Conservation (phyloP, 2,797 vertebrate genomes). For the Atherinosoma microstoma region DNA sequence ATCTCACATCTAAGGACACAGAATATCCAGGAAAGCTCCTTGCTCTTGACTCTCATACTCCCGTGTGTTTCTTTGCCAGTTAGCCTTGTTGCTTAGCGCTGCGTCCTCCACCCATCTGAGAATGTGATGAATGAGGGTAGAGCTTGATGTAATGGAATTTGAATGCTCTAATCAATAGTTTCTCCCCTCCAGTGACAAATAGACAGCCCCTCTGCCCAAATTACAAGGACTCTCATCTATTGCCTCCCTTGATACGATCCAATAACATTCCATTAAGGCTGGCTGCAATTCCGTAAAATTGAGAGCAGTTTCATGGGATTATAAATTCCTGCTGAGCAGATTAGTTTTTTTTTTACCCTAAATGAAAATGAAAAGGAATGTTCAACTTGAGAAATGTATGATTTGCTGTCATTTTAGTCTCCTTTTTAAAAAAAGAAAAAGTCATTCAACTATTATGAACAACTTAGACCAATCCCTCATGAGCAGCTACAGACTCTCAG, state of each 20-base stretch:
- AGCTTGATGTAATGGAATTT: conserved; percentile 79
- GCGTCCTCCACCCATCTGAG: conserved; percentile 56
- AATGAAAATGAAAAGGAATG: conserved; percentile 24
- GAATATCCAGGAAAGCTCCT: background rate
- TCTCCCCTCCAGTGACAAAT: conserved; percentile 81
- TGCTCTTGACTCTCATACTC: conserved; percentile 3
- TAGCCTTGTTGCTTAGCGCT: conserved; percentile 57
- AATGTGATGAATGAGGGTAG: conserved; percentile 74
- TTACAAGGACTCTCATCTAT: conserved; percentile 76
- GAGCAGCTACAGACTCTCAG: too few species aligned
- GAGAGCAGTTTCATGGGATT: conserved; percentile 71
- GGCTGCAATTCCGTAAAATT: conserved; percentile 77
- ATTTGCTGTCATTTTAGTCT: conserved; percentile 8
- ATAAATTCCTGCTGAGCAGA: conserved; percentile 61
- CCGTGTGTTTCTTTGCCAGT: conserved; percentile 19
- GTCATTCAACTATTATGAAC: background rate
- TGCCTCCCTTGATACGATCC: conserved; percentile 77
- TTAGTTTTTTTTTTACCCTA: conserved; percentile 24
- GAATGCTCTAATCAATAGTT: conserved; percentile 82
- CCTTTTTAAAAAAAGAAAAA: conserved; percentile 1
- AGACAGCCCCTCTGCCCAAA: conserved; percentile 75
- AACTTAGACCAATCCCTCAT: too few species aligned
- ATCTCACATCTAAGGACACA: conserved; percentile 23
- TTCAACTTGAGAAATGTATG: conserved; percentile 21
- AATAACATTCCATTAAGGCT: conserved; percentile 78